phyloP scores from a whole-genome alignment of 1,140 invertebrate species.

The Callitettix versicolor region DNA sequence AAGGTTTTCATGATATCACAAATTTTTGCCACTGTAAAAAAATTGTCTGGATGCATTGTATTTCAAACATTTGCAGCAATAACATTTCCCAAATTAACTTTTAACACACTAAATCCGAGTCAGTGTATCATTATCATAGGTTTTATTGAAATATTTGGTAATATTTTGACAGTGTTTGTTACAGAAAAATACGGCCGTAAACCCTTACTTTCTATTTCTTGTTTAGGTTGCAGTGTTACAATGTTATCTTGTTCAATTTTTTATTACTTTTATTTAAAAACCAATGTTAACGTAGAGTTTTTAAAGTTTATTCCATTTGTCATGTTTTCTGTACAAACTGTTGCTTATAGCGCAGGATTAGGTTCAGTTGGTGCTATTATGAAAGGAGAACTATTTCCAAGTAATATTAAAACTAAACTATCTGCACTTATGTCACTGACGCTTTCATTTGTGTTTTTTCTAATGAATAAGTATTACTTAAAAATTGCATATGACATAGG shows the following conservation, averaged over 20 bases:
- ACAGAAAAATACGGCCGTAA: conserved; percentile 35
- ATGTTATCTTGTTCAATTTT: too few relatives aligned
- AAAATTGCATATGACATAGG: too few relatives aligned
- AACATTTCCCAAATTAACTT: conserved; percentile 23
- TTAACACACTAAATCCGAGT: conserved; percentile 5
- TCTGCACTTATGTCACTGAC: too few relatives aligned
- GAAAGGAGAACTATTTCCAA: conserved; percentile 19
- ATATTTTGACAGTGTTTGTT: too few relatives aligned
- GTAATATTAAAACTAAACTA: conserved; percentile 17
- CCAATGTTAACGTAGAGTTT: conserved; percentile 13
- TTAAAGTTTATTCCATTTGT: conserved; percentile 16
- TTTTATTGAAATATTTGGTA: conserved; percentile 18
- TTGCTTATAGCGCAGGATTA: too few relatives aligned
- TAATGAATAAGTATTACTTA: conserved; percentile 66
- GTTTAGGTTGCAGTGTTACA: conserved; percentile 14
- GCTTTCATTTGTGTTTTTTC: conserved; percentile 14
- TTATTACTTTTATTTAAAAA: too few relatives aligned
- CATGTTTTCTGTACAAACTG: too few relatives aligned
- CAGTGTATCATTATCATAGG: conserved; percentile 18
- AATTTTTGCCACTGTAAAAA: conserved; percentile 21
- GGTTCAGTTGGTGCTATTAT: conserved; percentile 18
- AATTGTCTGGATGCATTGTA: conserved; percentile 21
- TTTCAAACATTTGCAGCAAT: conserved; percentile 25
- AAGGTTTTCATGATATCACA: conserved; percentile 21
- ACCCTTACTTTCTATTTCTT: conserved; percentile 39